Base-by-base conservation (phyloP, 2,888 invertebrate genomes). In the Drosophila limbata region DNA sequence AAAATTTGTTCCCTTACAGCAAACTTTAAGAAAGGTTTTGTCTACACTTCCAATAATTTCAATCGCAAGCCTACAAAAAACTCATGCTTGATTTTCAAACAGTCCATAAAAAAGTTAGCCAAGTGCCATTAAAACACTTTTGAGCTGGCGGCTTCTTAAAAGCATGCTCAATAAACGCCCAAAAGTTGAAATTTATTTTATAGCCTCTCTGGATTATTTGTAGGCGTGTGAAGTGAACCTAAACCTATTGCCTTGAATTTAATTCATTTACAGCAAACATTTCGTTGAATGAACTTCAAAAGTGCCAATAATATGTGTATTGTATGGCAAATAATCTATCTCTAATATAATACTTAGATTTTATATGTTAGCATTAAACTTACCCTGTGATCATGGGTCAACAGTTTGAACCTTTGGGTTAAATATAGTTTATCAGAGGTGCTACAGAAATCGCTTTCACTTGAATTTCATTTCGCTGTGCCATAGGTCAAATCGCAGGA, bases 51-150 rank as follows among this genome's bases (percentile, higher is more conserved):
- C 50, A 53, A 66, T 73, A 44, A 59, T 73, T 73, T 57, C 21
- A 48, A 47, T 48, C 10, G 35, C 19, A 15, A 21, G 42, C 13
- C 44, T 21, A 44, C 21, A 13, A 21, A 3, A 44, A 44, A 35
- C 33, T 57, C 51, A 37, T 15, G 28, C 60, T 53, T 55, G 53
- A 62, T 45, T 71, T 48, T 25, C 10, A 73, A 71, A 57, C 44
- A 65, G 44, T 11, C 56, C 33, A 45, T 25, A 37, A 19, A 42
- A 75, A 63, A 35, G 59, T 76, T 76, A 40, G 35, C 11, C 47
- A 64, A 73, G 59, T 45, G 56, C 48, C 55, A 75, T 59, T 62
- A 69, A 57, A 59, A 59, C 59, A 55, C 25, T 37, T 75, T 69
- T 47, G 15, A 61, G 17, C n/a, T 17, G 42, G 45, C 37, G 35